phyloP scores from a whole-genome alignment of 2,113 vertebrate genomes.

The Cryptotis parvus region DNA sequence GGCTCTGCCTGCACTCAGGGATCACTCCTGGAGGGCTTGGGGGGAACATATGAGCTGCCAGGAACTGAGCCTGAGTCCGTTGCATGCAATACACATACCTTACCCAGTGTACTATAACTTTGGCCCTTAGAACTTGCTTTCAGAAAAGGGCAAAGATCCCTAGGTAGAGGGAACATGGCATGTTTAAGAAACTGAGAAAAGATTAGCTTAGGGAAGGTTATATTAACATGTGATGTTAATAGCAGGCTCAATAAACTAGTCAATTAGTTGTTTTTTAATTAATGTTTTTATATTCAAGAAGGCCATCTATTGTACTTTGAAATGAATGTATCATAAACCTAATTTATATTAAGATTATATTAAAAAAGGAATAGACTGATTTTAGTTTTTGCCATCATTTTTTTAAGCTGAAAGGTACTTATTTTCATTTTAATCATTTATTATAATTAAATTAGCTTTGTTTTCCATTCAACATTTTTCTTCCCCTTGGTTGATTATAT shows the following conservation, averaged over 20 bases:
- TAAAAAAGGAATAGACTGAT: constrained; percentile 75
- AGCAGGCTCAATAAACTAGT: constrained; percentile 22
- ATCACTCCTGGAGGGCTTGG: no score
- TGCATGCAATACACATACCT: no score
- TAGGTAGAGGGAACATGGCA: background rate
- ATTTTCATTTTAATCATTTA: constrained; percentile 54
- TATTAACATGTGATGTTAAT: constrained; percentile 51
- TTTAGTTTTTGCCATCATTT: constrained; percentile 69
- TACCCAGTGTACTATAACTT: no score
- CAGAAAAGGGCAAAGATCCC: background rate
- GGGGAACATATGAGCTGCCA: no score
- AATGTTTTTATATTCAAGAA: constrained; percentile 65
- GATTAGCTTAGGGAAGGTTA: constrained; percentile 22
- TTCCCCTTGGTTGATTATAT: constrained; percentile 48
- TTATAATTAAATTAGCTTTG: constrained; percentile 62
- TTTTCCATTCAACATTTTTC: constrained; percentile 58
- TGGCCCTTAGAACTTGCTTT: background rate
- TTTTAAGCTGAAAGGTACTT: constrained; percentile 57
- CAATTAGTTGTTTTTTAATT: constrained; percentile 55
- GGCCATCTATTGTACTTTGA: constrained; percentile 79
- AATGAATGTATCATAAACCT: constrained; percentile 63
- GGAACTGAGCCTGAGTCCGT: no score
- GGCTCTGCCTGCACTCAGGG: no score
- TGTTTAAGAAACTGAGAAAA: constrained; percentile 18
- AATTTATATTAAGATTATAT: constrained; percentile 30